A percentile compares a stretch with the other conserved stretches of the same genome.
Conservation (phyloP, 92 coral and sea anemone genomes). For the Phenganax stokvisi region DNA sequence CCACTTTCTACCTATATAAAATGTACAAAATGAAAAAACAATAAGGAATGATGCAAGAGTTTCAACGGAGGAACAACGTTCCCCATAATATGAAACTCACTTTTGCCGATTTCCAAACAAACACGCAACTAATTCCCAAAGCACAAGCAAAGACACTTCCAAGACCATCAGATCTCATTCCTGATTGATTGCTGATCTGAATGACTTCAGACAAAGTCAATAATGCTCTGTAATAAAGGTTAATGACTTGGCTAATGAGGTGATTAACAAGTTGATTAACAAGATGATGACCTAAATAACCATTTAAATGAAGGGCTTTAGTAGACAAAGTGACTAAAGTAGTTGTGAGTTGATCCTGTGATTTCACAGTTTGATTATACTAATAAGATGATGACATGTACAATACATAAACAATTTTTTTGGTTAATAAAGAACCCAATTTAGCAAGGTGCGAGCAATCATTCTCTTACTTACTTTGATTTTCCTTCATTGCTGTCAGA, state of each 20-base stretch:
- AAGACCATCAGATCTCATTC: slow-evolving; percentile 55
- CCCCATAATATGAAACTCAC: slow-evolving; percentile 17
- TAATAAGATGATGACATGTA: too few relatives aligned
- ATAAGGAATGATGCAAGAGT: background rate
- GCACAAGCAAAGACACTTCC: slow-evolving; percentile 57
- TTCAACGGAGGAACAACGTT: background rate
- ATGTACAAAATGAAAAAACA: background rate
- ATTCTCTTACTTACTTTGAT: slow-evolving; percentile 53
- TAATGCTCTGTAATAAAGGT: slow-evolving; percentile 53
- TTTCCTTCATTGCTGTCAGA: slow-evolving; percentile 68
- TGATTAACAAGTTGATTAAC: too few relatives aligned
- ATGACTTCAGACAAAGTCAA: slow-evolving; percentile 58
- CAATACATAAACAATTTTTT: too few relatives aligned
- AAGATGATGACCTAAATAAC: too few relatives aligned
- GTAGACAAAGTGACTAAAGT: too few relatives aligned
- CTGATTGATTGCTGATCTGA: slow-evolving; percentile 42
- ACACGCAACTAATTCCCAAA: slow-evolving; percentile 59
- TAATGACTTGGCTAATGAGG: too few relatives aligned
- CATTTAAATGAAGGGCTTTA: too few relatives aligned
- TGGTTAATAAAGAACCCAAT: too few relatives aligned
- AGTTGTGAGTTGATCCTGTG: too few relatives aligned
- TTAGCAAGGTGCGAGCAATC: too few relatives aligned
- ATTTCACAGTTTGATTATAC: too few relatives aligned
- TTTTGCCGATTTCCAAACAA: slow-evolving; percentile 75
- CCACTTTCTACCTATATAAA: slow-evolving; percentile 58